These are phyloP conservation scores for Nyctibius grandis DNA, from an alignment of 2,797 vertebrate species.

Conservation along the genomic window DNA sequence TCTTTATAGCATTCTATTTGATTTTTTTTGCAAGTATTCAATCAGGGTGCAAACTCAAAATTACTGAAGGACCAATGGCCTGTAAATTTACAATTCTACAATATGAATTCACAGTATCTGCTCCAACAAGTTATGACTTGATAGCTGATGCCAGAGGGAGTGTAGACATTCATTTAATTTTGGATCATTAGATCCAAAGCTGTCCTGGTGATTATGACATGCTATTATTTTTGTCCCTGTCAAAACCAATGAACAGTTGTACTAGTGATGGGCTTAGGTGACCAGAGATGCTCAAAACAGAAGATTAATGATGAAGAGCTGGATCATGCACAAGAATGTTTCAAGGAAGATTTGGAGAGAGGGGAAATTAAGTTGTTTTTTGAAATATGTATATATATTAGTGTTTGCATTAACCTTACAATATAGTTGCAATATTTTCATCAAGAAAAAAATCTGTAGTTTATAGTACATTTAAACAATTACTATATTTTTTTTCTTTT, in stretches of 20 bases:
- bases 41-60: background rate
- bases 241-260: constrained; percentile 18
- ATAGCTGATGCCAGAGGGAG: background rate
- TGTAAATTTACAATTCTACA: background rate
- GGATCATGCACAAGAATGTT: background rate
- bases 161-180: constrained; percentile 18
- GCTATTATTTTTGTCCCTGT: constrained; percentile 35
- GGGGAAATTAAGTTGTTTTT: background rate
- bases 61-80: background rate
- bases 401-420: background rate
- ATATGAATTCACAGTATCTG: background rate
- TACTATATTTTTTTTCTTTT: background rate
- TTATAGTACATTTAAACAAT: background rate
- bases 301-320: background rate
- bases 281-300: background rate
- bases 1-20: background rate
- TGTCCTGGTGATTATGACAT: background rate
- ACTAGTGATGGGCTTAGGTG: background rate
- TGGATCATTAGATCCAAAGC: constrained; percentile 16
- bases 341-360: background rate
- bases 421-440: background rate
- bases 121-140: background rate
- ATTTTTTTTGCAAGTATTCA: background rate
- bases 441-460: background rate
- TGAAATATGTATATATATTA: background rate